These are phyloP conservation scores for Astur gentilis DNA, from an alignment of 2,113 vertebrate species.

Conservation along the genomic window DNA sequence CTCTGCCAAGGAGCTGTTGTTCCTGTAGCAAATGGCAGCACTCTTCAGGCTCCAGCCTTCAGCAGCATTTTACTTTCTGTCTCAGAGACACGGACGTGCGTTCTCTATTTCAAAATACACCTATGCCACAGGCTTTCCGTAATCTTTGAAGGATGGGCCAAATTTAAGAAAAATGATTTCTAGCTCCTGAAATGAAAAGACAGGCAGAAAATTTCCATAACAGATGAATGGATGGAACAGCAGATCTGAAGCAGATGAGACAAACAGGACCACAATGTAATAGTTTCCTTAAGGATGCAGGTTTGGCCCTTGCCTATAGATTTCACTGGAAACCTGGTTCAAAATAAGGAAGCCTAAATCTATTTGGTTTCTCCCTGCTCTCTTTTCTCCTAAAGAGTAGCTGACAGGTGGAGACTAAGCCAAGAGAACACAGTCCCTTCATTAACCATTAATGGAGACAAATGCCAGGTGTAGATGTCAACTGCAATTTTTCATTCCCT, in stretches of 20 bases:
- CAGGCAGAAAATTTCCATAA: neutral
- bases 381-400: neutral
- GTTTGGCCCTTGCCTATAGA: neutral
- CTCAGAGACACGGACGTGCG: accelerated
- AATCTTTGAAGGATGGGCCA: neutral
- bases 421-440: neutral
- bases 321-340: neutral
- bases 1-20: neutral
- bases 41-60: neutral
- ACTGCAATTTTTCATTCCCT: conserved; percentile 17
- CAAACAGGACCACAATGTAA: neutral
- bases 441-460: conserved; percentile 25
- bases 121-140: neutral
- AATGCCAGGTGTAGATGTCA: conserved; percentile 39
- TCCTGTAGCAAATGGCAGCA: neutral
- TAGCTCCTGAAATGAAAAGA: neutral
- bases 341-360: neutral
- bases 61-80: neutral
- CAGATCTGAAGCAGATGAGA: neutral
- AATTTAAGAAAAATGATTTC: neutral
- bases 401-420: neutral
- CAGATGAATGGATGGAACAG: neutral
- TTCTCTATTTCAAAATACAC: neutral
- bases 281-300: neutral
- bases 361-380: neutral